Percentiles rank a stretch among this genome's conserved stretches.
Conservation (phyloP, 2,113 vertebrate species). For the Taurulus bubalis region DNA sequence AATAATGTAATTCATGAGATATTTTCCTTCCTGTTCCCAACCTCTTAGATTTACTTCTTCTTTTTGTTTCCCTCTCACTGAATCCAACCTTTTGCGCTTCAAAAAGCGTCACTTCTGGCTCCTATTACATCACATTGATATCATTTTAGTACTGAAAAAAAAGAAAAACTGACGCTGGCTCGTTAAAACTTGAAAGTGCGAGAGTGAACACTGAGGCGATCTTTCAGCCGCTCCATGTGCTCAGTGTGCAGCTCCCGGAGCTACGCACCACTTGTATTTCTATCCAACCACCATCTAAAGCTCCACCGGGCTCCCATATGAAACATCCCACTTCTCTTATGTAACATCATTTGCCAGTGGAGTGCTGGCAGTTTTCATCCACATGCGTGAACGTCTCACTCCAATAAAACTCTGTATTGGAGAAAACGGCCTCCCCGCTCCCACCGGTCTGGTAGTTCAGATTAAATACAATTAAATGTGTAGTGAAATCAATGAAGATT, state of each 20-base stretch:
- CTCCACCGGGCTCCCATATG: slow-evolving; percentile 61
- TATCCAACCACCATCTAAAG: slow-evolving; percentile 49
- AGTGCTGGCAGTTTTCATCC: slow-evolving; percentile 65
- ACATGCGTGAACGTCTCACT: slow-evolving; percentile 55
- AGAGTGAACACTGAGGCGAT: slow-evolving; percentile 17
- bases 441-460: slow-evolving; percentile 27
- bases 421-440: slow-evolving; percentile 33
- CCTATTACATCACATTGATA: background rate
- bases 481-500: slow-evolving; percentile 8
- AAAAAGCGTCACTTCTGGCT: slow-evolving; percentile 16
- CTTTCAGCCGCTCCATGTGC: slow-evolving; percentile 8
- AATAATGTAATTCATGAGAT: slow-evolving; percentile 63
- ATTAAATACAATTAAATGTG: slow-evolving; percentile 38
- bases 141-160: slow-evolving; percentile 5
- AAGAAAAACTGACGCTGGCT: background rate
- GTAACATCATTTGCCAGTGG: slow-evolving; percentile 68
- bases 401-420: slow-evolving; percentile 44
- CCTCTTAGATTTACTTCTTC: slow-evolving; percentile 7
- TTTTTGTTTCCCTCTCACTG: slow-evolving; percentile 7
- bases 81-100: slow-evolving; percentile 28
- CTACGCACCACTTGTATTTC: slow-evolving; percentile 56
- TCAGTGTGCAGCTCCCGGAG: slow-evolving; percentile 38
- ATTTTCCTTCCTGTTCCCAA: slow-evolving; percentile 31
- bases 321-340: slow-evolving; percentile 76
- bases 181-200: slow-evolving; percentile 26